These are phyloP conservation scores for Leistus spinibarbis DNA, from an alignment of 2,888 invertebrate genomes.

Conservation along the genomic window DNA sequence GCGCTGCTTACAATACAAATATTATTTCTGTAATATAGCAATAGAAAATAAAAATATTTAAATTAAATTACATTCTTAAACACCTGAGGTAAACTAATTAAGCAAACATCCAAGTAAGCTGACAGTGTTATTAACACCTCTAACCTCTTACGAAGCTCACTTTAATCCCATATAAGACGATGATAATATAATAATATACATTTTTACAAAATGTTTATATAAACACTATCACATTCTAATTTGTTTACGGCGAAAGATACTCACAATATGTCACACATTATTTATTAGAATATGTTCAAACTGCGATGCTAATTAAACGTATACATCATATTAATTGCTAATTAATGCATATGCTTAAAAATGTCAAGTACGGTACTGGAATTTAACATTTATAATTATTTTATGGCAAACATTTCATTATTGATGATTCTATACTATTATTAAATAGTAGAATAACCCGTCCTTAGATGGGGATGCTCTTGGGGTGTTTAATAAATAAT, in stretches of 20 bases:
- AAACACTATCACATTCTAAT: conserved; percentile 16
- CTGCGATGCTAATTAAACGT: conserved; percentile 20
- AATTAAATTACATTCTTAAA: neutral
- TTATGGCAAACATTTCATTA: neutral
- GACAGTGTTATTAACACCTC: conserved; percentile 30
- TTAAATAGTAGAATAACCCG: neutral
- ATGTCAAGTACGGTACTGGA: conserved; percentile 27
- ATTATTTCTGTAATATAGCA: neutral
- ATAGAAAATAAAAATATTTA: neutral
- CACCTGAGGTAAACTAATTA: neutral
- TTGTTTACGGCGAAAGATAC: conserved; percentile 13
- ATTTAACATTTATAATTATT: conserved; percentile 12
- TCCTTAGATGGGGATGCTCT: too few species aligned
- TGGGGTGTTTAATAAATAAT: too few species aligned
- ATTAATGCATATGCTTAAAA: conserved; percentile 18
- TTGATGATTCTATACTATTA: neutral
- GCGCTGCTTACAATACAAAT: too few species aligned
- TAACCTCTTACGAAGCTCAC: conserved; percentile 13
- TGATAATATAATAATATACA: neutral
- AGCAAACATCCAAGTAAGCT: neutral
- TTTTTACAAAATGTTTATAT: neutral
- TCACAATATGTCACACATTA: conserved; percentile 21
- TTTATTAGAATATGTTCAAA: conserved; percentile 14
- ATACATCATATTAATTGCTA: conserved; percentile 20
- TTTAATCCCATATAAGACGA: conserved; percentile 11